These are phyloP conservation scores for Muscina levida DNA, from an alignment of 2,888 invertebrate genomes.

Conservation along the genomic window DNA sequence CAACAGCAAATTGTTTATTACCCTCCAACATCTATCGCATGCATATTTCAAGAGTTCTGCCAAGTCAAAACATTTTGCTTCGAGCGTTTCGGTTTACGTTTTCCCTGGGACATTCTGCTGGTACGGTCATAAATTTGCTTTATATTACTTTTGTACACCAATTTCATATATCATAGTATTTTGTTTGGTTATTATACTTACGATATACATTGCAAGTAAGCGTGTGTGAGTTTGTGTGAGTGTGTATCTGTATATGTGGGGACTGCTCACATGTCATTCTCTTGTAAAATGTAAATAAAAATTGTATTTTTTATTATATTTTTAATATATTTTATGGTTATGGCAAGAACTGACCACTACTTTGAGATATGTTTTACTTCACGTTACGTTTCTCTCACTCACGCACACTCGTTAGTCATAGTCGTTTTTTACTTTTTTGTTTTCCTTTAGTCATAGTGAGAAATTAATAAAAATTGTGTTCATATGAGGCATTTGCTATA, in stretches of 20 bases:
- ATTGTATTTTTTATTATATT: slow-evolving; percentile 28
- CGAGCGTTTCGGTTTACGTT: not conserved
- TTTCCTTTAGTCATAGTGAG: too few species aligned
- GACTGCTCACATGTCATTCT: slow-evolving; percentile 21
- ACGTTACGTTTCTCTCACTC: too few species aligned
- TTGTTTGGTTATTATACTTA: too few species aligned
- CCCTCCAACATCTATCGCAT: not conserved
- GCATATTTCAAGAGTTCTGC: not conserved
- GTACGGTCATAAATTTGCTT: slow-evolving; percentile 16
- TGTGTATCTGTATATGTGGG: not conserved
- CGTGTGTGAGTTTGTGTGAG: not conserved
- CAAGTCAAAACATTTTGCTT: too few species aligned
- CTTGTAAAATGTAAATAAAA: slow-evolving; percentile 31
- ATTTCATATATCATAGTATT: slow-evolving; percentile 6
- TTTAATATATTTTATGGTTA: slow-evolving; percentile 38
- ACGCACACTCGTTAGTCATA: too few species aligned
- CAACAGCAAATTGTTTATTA: slow-evolving; percentile 24
- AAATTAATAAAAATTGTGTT: too few species aligned
- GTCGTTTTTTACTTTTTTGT: too few species aligned
- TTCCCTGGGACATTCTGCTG: not conserved
- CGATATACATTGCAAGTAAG: too few species aligned
- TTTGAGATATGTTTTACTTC: not conserved
- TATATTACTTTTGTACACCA: slow-evolving; percentile 35
- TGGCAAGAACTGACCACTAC: slow-evolving; percentile 17
- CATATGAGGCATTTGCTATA: too few species aligned